Percentiles rank a stretch among this genome's conserved stretches.
Conservation (phyloP, 2,113 vertebrate genomes). For the Lasiurus borealis region DNA sequence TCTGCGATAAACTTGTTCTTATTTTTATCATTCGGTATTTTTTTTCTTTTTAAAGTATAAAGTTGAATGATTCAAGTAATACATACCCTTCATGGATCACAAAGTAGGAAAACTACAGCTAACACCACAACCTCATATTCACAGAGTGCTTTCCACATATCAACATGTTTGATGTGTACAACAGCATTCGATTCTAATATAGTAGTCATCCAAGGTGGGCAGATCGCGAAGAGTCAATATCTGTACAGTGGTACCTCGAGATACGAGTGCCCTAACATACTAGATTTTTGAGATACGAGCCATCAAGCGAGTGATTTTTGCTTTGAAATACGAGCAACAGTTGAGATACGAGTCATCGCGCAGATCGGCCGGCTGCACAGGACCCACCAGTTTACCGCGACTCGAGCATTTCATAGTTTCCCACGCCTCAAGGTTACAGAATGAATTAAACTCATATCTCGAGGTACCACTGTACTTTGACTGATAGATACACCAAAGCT, state of each 20-base stretch:
- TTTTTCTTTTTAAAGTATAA: not conserved
- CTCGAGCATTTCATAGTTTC: too few species aligned
- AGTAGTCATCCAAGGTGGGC: not conserved
- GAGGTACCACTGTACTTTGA: not conserved
- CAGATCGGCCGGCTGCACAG: too few species aligned
- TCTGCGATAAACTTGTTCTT: slow-evolving; percentile 39
- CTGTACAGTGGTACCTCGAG: too few species aligned
- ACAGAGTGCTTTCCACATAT: not conserved
- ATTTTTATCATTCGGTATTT: slow-evolving; percentile 9
- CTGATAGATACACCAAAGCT: not conserved
- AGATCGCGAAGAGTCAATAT: not conserved
- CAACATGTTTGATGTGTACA: not conserved
- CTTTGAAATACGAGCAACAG: too few species aligned
- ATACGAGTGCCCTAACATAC: too few species aligned
- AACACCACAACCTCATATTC: not conserved
- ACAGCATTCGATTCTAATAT: not conserved
- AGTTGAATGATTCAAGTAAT: slow-evolving; percentile 36
- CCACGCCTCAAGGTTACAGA: too few species aligned
- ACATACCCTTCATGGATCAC: slow-evolving; percentile 31
- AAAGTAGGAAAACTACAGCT: slow-evolving; percentile 45
- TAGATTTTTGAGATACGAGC: too few species aligned
- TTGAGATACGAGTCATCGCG: too few species aligned
- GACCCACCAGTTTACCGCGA: too few species aligned
- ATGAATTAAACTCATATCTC: too few species aligned
- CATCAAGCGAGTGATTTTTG: too few species aligned